Evolutionary conservation across 1,140 invertebrate genomes (phyloP).

Genomic region (Euwallacea similis): DNA sequence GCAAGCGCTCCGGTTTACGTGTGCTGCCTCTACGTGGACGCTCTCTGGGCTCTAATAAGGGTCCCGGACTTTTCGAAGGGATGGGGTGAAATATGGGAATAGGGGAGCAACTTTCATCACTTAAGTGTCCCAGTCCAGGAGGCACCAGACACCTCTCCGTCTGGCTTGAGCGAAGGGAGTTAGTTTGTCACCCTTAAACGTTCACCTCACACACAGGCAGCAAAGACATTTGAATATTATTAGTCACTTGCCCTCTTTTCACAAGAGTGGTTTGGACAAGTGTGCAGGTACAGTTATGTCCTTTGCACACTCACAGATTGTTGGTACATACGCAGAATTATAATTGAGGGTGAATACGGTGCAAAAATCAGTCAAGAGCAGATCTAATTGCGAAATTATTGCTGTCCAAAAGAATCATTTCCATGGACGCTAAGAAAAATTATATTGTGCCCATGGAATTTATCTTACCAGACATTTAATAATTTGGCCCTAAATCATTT

Average conservation of each 20-base stretch:
- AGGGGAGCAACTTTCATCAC: conserved; percentile 20
- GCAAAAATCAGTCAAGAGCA: no score
- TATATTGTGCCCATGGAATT: no score
- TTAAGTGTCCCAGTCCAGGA: conserved; percentile 11
- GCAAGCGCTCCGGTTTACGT: conserved; percentile 21
- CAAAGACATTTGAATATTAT: conserved; percentile 11
- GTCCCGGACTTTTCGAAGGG: conserved; percentile 22
- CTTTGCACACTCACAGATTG: no score
- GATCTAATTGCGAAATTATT: no score
- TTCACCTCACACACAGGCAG: not conserved
- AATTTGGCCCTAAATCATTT: no score
- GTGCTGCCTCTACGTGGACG: conserved; percentile 21
- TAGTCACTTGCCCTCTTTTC: conserved; percentile 14
- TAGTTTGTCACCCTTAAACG: conserved; percentile 1
- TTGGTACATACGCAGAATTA: no score
- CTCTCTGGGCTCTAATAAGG: conserved; percentile 24
- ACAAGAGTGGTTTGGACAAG: conserved; percentile 1
- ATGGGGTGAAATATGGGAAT: conserved; percentile 20
- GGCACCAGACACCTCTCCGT: not conserved
- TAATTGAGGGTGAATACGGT: no score
- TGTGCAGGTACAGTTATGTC: not conserved
- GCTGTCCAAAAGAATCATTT: no score
- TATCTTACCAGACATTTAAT: no score
- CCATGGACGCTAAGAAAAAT: no score
- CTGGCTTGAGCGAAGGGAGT: not conserved